phyloP scores from a whole-genome alignment of 1,140 invertebrate genomes.

The Diachasma alloeum region DNA sequence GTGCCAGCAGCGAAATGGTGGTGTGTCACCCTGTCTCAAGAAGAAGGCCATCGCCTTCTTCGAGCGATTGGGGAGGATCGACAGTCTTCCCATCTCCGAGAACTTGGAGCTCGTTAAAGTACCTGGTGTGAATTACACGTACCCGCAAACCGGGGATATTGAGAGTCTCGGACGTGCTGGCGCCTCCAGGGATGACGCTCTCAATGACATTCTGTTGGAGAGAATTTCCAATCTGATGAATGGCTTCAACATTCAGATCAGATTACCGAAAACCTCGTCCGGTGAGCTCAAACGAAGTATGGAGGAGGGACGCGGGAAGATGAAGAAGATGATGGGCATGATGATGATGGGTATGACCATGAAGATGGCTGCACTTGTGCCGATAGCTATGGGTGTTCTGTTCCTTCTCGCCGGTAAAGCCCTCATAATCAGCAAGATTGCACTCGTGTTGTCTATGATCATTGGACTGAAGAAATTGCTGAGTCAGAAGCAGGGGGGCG shows the following conservation, averaged over 20 bases:
- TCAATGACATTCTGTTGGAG: slow-evolving; percentile 76
- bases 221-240: slow-evolving; percentile 75
- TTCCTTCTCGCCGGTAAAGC: slow-evolving; percentile 81
- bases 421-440: slow-evolving; percentile 80
- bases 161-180: slow-evolving; percentile 48
- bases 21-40: slow-evolving; percentile 77
- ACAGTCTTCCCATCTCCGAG: slow-evolving; percentile 72
- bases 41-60: slow-evolving; percentile 81
- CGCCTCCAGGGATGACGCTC: slow-evolving; percentile 69
- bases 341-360: slow-evolving; percentile 82
- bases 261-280: slow-evolving; percentile 74
- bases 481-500: slow-evolving; percentile 70
- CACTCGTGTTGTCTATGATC: slow-evolving; percentile 77
- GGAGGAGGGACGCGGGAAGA: slow-evolving; percentile 80
- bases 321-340: slow-evolving; percentile 85
- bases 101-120: slow-evolving; percentile 70
- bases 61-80: slow-evolving; percentile 74
- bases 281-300: slow-evolving; percentile 74
- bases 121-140: slow-evolving; percentile 5
- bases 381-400: slow-evolving; percentile 76
- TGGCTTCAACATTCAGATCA: slow-evolving; percentile 77
- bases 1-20: slow-evolving; percentile 59
- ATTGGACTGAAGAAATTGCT: slow-evolving; percentile 82
- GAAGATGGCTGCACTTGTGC: slow-evolving; percentile 78
- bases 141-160: not conserved